phyloP scores from a whole-genome alignment of 2,888 invertebrate species.

The Electrophaes corylata region DNA sequence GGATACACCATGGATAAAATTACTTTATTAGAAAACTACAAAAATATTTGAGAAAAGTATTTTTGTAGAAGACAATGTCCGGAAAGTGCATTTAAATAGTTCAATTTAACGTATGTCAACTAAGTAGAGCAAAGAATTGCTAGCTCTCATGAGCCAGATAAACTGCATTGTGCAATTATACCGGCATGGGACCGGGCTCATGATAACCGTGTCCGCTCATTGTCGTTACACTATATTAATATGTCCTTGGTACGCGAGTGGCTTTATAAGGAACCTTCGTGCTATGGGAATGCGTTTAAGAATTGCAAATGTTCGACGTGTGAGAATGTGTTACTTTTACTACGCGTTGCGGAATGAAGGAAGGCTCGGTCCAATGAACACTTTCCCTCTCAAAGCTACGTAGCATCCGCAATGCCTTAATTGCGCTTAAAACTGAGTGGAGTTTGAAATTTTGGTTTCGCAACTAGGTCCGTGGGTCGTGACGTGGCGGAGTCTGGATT shows the following conservation, averaged over 20 bases:
- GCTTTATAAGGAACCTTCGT: constrained; percentile 47
- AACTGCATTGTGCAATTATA: constrained; percentile 76
- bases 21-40: background rate
- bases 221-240: constrained; percentile 69
- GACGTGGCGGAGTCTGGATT: constrained; percentile 52
- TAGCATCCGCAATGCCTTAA: constrained; percentile 58
- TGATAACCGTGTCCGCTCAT: constrained; percentile 71
- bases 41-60: background rate
- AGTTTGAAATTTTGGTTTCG: constrained; percentile 53
- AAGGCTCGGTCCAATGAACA: constrained; percentile 64
- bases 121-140: constrained; percentile 72
- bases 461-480: constrained; percentile 48
- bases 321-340: constrained; percentile 64
- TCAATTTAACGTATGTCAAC: constrained; percentile 44
- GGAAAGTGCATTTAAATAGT: constrained; percentile 33
- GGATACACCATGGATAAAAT: no score
- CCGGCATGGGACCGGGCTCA: constrained; percentile 60
- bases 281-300: constrained; percentile 48
- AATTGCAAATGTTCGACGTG: constrained; percentile 51
- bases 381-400: constrained; percentile 74
- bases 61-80: background rate
- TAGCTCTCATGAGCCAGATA: constrained; percentile 71
- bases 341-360: constrained; percentile 54
- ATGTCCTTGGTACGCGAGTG: constrained; percentile 71
- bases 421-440: constrained; percentile 57